These are phyloP conservation scores for Sceloporus undulatus DNA, from an alignment of 2,113 vertebrate species.

Conservation along the genomic window DNA sequence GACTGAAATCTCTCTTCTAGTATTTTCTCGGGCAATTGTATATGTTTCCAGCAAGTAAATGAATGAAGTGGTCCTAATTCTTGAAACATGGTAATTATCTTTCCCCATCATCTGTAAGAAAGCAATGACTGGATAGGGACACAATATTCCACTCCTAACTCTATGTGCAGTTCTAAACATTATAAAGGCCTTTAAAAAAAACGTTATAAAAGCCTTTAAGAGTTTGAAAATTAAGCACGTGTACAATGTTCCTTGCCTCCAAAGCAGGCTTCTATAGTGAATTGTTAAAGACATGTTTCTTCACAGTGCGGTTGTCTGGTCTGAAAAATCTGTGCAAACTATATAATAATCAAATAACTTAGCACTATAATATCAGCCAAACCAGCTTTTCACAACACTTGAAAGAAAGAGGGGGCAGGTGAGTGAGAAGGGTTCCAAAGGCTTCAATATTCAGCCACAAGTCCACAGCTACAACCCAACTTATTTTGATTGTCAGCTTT, in stretches of 20 bases:
- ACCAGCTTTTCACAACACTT: conserved; percentile 37
- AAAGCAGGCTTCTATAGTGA: conserved; percentile 10
- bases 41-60: neutral
- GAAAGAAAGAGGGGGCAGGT: conserved; percentile 27
- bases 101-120: neutral
- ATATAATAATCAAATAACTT: neutral
- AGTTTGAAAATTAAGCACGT: conserved; percentile 1
- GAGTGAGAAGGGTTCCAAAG: conserved; percentile 29
- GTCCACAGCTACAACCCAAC: conserved; percentile 55
- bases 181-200: neutral
- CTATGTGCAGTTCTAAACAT: neutral
- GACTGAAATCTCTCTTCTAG: too few species aligned
- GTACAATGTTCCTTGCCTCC: neutral
- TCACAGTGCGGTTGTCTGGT: neutral
- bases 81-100: neutral
- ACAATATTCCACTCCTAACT: neutral
- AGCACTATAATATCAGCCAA: neutral
- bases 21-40: neutral
- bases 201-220: neutral
- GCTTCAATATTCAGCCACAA: conserved; percentile 40
- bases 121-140: neutral
- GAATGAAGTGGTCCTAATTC: neutral
- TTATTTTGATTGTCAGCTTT: conserved; percentile 79
- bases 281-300: neutral
- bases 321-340: conserved; percentile 21